Evolutionary conservation across 2,797 vertebrate species (phyloP).

Genomic region (Eptatretus atami): DNA sequence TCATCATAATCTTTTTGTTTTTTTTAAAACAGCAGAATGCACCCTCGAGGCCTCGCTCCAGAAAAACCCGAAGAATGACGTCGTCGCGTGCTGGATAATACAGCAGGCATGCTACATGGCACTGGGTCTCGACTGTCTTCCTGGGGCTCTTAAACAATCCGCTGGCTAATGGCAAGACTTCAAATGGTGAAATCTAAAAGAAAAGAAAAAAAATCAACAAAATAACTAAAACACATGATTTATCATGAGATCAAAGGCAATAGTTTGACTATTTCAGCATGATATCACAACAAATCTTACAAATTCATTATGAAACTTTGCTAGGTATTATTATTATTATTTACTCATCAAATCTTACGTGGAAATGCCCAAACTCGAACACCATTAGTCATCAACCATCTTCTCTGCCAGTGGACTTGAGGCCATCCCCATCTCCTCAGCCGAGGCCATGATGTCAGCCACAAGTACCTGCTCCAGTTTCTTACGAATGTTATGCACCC

Average conservation of each 20-base stretch:
- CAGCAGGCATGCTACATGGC: too few species aligned
- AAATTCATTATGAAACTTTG: not conserved
- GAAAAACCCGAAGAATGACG: too few species aligned
- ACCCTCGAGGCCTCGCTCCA: too few species aligned
- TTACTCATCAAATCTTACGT: too few species aligned
- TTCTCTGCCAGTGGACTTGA: not conserved
- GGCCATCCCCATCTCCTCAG: conserved; percentile 17
- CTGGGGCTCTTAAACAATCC: too few species aligned
- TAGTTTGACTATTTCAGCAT: not conserved
- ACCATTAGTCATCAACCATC: conserved; percentile 2
- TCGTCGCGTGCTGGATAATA: too few species aligned
- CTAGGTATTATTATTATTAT: too few species aligned
- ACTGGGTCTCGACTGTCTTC: too few species aligned
- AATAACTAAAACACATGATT: not conserved
- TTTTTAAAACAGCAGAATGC: too few species aligned
- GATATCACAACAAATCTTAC: not conserved
- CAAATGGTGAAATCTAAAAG: too few species aligned
- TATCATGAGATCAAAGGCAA: not conserved
- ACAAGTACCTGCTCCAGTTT: conserved; percentile 38
- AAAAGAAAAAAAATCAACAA: not conserved
- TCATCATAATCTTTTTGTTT: too few species aligned
- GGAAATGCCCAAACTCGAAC: not conserved
- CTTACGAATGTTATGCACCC: conserved; percentile 32
- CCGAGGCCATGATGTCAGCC: conserved; percentile 32
- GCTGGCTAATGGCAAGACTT: too few species aligned